Base-by-base conservation (phyloP, 2,888 invertebrate genomes). In the Parnassius smintheus region DNA sequence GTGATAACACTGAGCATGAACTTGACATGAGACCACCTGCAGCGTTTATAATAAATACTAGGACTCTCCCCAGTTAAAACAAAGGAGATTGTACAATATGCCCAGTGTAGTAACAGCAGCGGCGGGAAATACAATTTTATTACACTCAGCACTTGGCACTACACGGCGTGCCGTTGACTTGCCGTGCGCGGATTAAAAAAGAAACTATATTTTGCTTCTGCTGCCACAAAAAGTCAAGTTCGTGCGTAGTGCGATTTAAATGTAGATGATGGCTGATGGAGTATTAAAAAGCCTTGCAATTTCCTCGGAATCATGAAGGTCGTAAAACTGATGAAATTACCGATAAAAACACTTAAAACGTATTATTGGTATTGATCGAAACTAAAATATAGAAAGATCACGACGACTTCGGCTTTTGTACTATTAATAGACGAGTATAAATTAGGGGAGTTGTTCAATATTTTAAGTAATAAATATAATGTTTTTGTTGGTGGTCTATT, bases 221-320 rank as follows among this genome's bases (percentile, higher is more conserved):
- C 71, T 71, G 65, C 65, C 56, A 56, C 45, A 56, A 58, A 66
- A 71, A 68, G 75, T 75, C 77, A 77, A 76, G 75, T 72, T 72
- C 75, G 74, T 72, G 73, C 67, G 68, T 41, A 56, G 45, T 56
- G 53, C 41, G 18, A 42, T n/a, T 41, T 62, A 9, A 46, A 18
- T 62, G 12, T 48, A 8, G 35, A 2, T 12, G 48, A 49, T 13
- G 12, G 2, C 7, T n/a, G 12, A 46, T 4, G 7, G 3, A 2
- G n/a, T 3, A 46, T 18, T 11, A 41, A 52, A 55, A 49, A 46
- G 35, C 13, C 52, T 52, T 51, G 42, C 48, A 13, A 61, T 56
- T 50, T 61, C 51, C 50, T 18, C 50, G 18, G 44, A 18, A 44
- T 35, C 22, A 42, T 22, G 11, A 42, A 42, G 53, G 53, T 45